phyloP scores from a whole-genome alignment of 1,140 invertebrate species.

The Trichonephila inaurata region DNA sequence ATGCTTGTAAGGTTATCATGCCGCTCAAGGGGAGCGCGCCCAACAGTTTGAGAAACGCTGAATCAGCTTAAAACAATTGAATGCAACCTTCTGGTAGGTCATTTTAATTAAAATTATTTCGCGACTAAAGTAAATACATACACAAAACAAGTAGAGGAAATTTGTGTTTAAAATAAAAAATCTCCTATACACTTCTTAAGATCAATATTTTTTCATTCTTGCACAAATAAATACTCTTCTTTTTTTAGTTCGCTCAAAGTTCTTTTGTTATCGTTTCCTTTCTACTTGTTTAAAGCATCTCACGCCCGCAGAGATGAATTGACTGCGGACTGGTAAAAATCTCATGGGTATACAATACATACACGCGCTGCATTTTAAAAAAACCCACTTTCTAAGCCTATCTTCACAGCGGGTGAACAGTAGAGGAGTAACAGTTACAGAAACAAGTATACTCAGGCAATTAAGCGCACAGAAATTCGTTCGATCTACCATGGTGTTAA shows the following conservation, averaged over 20 bases:
- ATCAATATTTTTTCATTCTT: too few species aligned
- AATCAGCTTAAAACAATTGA: too few species aligned
- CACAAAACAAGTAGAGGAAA: too few species aligned
- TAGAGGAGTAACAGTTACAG: too few species aligned
- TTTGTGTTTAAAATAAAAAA: too few species aligned
- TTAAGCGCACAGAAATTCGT: slow-evolving; percentile 55
- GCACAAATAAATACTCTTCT: neutral
- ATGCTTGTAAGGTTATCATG: too few species aligned
- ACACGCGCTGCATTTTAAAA: neutral
- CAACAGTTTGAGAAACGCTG: too few species aligned
- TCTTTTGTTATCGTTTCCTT: neutral
- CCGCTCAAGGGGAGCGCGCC: too few species aligned
- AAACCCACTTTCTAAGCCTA: neutral
- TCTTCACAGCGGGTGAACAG: neutral
- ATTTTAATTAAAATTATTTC: too few species aligned
- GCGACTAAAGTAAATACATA: too few species aligned
- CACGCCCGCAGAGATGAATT: neutral
- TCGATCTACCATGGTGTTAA: neutral
- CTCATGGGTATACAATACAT: neutral
- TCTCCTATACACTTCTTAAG: too few species aligned
- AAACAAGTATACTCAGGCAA: slow-evolving; percentile 31
- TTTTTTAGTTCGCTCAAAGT: neutral
- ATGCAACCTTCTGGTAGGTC: too few species aligned
- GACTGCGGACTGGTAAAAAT: neutral
- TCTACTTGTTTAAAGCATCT: neutral